Percentiles rank a stretch among this genome's conserved stretches.
These are phyloP conservation scores for Brevimyrus niger DNA, from an alignment of 2,113 vertebrate genomes.

Conservation along the genomic window DNA sequence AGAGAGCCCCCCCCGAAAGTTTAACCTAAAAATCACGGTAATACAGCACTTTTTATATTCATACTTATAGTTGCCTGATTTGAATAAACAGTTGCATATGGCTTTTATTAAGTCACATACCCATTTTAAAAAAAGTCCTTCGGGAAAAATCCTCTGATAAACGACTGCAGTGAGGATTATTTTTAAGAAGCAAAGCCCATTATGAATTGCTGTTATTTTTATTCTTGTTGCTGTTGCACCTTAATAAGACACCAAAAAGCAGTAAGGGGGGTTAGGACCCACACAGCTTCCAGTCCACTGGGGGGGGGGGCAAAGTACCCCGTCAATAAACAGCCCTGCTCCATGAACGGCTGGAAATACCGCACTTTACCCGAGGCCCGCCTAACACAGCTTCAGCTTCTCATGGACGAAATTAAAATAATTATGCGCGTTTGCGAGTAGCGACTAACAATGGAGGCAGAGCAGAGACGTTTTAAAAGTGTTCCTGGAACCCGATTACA, in stretches of 20 bases:
- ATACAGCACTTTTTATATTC: background rate
- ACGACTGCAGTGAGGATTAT: background rate
- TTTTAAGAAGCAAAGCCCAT: background rate
- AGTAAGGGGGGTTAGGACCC: background rate
- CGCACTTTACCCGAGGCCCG: background rate
- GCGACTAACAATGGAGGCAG: background rate
- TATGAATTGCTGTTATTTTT: background rate
- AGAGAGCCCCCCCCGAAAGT: background rate
- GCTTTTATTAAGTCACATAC: constrained; percentile 2
- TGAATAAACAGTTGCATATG: constrained; percentile 3
- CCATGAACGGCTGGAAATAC: background rate
- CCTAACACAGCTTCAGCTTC: background rate
- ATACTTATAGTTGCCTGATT: constrained; percentile 19
- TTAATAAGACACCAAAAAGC: background rate
- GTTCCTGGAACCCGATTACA: background rate
- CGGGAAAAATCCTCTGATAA: background rate
- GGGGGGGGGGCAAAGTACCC: background rate
- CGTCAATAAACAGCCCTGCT: background rate
- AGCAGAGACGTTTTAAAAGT: background rate
- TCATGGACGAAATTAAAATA: background rate
- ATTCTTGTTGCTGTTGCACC: background rate
- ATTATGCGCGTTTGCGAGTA: background rate
- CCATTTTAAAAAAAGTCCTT: background rate
- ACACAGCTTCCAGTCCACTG: background rate
- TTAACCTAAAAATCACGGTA: background rate